Conservation (phyloP, 2,797 vertebrate genomes). For the Acanthurus lineatus region DNA sequence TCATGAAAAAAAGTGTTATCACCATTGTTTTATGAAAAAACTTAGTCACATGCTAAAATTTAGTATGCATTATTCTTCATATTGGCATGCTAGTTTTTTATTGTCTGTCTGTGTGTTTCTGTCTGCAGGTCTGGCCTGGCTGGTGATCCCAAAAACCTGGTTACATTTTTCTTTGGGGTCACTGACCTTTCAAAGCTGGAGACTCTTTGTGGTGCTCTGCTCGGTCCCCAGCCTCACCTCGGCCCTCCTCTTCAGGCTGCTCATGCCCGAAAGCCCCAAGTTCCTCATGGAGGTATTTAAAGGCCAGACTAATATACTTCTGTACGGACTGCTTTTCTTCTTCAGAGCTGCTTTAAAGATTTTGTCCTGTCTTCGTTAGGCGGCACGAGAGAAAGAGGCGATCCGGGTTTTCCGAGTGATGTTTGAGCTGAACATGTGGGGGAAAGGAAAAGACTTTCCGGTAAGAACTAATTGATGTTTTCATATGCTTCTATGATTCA, state of each 20-base stretch:
- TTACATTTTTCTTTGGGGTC: conserved; percentile 65
- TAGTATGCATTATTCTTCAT: not conserved
- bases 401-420: conserved; percentile 81
- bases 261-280: conserved; percentile 87
- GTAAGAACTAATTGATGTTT: conserved; percentile 54
- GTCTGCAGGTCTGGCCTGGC: conserved; percentile 83
- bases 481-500: not conserved
- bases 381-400: conserved; percentile 77
- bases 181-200: conserved; percentile 84
- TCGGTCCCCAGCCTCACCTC: conserved; percentile 85
- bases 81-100: not conserved
- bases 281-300: conserved; percentile 87
- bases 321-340: not conserved
- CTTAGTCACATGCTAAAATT: not conserved
- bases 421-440: conserved; percentile 79
- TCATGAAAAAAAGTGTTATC: not conserved
- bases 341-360: not conserved
- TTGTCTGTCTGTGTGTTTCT: conserved; percentile 9
- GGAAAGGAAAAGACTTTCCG: conserved; percentile 65
- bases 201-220: conserved; percentile 86
- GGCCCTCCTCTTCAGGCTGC: conserved; percentile 79
- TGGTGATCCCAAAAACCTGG: conserved; percentile 83
- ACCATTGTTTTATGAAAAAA: not conserved
- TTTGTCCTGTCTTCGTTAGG: conserved; percentile 60
- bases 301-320: fast-evolving